phyloP scores from a whole-genome alignment of 2,888 invertebrate species.

The Maniola hyperantus region DNA sequence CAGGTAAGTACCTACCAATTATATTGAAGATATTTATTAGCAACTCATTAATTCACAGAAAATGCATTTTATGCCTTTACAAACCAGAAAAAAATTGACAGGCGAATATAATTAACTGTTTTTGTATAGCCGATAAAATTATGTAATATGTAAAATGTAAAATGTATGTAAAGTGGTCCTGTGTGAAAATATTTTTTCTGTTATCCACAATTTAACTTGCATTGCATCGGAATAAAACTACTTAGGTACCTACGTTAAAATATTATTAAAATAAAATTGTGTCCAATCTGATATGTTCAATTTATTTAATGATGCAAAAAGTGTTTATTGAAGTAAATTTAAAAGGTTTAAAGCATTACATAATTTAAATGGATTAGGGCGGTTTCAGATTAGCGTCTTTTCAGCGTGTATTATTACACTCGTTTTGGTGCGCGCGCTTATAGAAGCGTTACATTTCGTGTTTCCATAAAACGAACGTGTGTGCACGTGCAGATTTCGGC shows the following conservation, averaged over 20 bases:
- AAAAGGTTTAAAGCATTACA: constrained; percentile 1
- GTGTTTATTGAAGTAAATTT: constrained; percentile 11
- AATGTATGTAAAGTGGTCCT: not conserved
- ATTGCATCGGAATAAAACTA: not conserved
- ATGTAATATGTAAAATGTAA: too few species aligned
- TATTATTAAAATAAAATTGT: not conserved
- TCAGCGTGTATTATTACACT: too few species aligned
- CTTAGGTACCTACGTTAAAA: not conserved
- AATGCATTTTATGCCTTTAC: too few species aligned
- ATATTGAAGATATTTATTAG: too few species aligned
- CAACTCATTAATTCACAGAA: not conserved
- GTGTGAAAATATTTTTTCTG: not conserved
- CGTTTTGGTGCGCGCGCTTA: too few species aligned
- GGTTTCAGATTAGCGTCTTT: too few species aligned
- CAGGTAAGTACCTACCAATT: too few species aligned
- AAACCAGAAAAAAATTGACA: not conserved
- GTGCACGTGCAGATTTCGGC: too few species aligned
- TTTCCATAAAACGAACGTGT: too few species aligned
- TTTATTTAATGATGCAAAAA: constrained; percentile 7
- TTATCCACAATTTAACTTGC: not conserved
- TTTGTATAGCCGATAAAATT: not conserved
- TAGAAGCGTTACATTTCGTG: too few species aligned
- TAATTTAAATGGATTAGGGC: not conserved
- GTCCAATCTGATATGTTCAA: constrained; percentile 3
- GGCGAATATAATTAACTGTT: not conserved